Conservation (phyloP, 1,140 invertebrate species). For the Diachasmimorpha longicaudata region DNA sequence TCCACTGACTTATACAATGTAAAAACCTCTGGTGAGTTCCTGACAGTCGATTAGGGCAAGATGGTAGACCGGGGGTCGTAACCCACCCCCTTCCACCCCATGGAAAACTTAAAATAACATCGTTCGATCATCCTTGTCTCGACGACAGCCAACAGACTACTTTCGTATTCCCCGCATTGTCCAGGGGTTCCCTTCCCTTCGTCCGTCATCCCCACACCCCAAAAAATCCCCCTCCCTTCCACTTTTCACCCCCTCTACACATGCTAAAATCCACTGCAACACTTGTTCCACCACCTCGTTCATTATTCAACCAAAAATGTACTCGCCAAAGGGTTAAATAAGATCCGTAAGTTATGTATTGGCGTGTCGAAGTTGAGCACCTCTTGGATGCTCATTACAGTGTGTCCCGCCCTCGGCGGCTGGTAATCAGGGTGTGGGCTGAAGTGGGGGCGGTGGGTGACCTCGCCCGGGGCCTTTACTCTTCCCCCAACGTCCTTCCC, state of each 20-base stretch:
- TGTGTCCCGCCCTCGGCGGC: conserved; percentile 57
- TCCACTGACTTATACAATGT: conserved; percentile 18
- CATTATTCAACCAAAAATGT: background rate
- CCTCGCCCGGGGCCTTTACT: conserved; percentile 59
- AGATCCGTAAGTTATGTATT: background rate
- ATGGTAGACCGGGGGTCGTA: conserved; percentile 35
- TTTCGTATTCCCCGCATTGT: conserved; percentile 44
- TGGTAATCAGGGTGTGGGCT: conserved; percentile 55
- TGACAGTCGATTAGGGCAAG: conserved; percentile 62
- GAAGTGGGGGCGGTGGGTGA: conserved; percentile 57
- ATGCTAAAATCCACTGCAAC: background rate
- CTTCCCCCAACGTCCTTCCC: conserved; percentile 37
- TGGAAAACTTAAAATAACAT: conserved; percentile 65
- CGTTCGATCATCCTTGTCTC: conserved; percentile 60
- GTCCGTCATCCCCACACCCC: background rate
- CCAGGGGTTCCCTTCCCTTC: background rate
- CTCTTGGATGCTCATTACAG: conserved; percentile 60
- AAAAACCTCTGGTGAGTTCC: conserved; percentile 30
- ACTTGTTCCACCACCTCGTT: background rate
- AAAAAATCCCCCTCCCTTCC: background rate
- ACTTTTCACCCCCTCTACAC: background rate
- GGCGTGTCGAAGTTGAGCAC: conserved; percentile 53
- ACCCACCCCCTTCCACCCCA: no score
- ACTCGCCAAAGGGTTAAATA: background rate
- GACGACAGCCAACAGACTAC: conserved; percentile 50